Percentiles rank a stretch among this genome's conserved stretches.
These are phyloP conservation scores for Drosophila hamatofila DNA, from an alignment of 2,888 invertebrate genomes.

Conservation along the genomic window DNA sequence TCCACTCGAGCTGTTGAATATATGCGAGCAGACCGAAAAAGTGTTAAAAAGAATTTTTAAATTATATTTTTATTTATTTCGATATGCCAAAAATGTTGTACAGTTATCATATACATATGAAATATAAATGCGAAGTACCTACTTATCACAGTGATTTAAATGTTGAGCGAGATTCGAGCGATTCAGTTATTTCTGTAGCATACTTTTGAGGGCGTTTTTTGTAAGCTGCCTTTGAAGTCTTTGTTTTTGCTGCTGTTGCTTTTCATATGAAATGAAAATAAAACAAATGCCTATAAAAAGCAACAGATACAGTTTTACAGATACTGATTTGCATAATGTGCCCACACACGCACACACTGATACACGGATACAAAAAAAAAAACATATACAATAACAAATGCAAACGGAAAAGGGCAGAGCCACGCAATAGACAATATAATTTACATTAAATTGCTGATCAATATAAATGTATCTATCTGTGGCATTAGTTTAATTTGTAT, in stretches of 20 bases:
- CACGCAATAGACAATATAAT: conserved; percentile 71
- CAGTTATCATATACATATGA: background rate
- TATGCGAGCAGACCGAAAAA: background rate
- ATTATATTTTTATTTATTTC: background rate
- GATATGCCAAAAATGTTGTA: background rate
- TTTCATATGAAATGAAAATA: conserved; percentile 53
- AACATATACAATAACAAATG: conserved; percentile 33
- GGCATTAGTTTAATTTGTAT: conserved; percentile 78
- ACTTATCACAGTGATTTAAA: conserved; percentile 7
- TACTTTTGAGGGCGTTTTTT: conserved; percentile 17
- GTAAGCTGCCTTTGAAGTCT: conserved; percentile 13
- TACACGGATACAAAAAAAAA: conserved; percentile 21
- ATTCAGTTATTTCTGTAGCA: conserved; percentile 18
- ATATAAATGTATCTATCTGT: conserved; percentile 75
- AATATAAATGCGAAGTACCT: background rate
- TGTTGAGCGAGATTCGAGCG: background rate
- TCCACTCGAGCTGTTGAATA: background rate
- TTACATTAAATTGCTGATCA: conserved; percentile 80
- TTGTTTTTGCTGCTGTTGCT: conserved; percentile 20
- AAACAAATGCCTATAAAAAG: conserved; percentile 75
- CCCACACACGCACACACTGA: conserved; percentile 24
- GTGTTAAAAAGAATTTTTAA: background rate
- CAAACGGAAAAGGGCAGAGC: conserved; percentile 25
- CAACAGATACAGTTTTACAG: conserved; percentile 68
- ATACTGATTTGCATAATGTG: conserved; percentile 74